phyloP scores from a whole-genome alignment of 2,113 vertebrate genomes.

The Tragelaphus imberbis region DNA sequence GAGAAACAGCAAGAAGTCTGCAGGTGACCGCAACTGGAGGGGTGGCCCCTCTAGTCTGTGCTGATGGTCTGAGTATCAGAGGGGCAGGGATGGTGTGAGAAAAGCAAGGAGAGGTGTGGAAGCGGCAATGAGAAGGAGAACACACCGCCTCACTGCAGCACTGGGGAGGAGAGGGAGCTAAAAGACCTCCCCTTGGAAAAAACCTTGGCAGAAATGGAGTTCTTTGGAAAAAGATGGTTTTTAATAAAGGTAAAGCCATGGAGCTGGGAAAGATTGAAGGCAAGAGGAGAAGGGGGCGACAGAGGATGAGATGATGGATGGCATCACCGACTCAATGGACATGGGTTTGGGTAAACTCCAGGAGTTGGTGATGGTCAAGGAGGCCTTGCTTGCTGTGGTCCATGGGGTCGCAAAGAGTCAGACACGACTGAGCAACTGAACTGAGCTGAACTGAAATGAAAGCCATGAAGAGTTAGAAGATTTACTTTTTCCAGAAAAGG shows the following conservation, averaged over 20 bases:
- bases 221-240: background rate
- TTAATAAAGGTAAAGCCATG: background rate
- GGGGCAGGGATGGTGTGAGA: background rate
- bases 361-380: background rate
- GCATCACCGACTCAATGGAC: background rate
- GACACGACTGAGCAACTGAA: background rate
- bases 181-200: background rate
- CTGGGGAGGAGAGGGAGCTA: too few species aligned
- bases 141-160: too few species aligned
- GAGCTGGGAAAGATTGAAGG: background rate
- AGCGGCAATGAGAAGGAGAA: background rate
- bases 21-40: too few species aligned
- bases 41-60: too few species aligned
- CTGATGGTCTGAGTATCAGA: background rate
- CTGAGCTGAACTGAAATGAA: background rate
- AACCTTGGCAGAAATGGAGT: background rate
- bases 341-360: background rate
- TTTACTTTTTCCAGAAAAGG: background rate
- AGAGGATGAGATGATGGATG: background rate
- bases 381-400: background rate
- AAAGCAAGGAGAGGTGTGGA: background rate
- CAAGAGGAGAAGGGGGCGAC: background rate
- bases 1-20: background rate
- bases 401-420: accelerated
- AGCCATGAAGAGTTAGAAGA: background rate